Conservation (phyloP, 2,888 invertebrate species). For the Apamea sordens region DNA sequence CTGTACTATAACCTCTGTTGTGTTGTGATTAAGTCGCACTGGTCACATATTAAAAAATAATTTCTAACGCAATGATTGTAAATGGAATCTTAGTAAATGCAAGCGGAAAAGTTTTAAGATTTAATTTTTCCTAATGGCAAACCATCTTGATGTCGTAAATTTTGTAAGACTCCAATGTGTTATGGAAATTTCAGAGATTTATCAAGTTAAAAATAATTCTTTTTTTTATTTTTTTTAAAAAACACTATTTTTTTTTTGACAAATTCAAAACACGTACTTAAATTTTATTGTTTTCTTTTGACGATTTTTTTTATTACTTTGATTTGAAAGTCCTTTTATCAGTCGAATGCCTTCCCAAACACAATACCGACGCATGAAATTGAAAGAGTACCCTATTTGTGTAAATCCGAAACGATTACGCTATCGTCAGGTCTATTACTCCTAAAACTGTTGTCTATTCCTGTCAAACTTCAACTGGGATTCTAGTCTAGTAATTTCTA, state of each 20-base stretch:
- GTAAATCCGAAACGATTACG: slow-evolving; percentile 54
- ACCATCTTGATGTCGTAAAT: neutral
- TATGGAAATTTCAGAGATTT: neutral
- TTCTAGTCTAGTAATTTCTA: slow-evolving; percentile 41
- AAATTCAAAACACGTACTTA: neutral
- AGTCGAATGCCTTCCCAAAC: slow-evolving; percentile 36
- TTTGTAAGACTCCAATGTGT: neutral
- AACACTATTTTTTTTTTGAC: no score
- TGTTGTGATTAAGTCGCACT: neutral
- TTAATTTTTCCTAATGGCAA: neutral
- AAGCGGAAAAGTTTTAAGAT: neutral
- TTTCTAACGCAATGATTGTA: neutral
- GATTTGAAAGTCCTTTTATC: slow-evolving; percentile 11
- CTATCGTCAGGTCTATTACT: slow-evolving; percentile 48
- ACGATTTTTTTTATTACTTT: neutral
- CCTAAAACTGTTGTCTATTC: slow-evolving; percentile 54
- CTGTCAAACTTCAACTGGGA: slow-evolving; percentile 49
- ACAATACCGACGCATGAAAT: slow-evolving; percentile 31
- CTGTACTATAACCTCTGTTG: neutral
- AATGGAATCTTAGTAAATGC: neutral
- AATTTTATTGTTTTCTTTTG: neutral
- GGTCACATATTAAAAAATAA: neutral
- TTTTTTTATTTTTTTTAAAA: no score
- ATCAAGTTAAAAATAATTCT: neutral
- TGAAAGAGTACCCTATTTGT: slow-evolving; percentile 45